A percentile compares a stretch with the other conserved stretches of the same genome.
phyloP scores from a whole-genome alignment of 1,140 invertebrate genomes.

The Magallana angulata region DNA sequence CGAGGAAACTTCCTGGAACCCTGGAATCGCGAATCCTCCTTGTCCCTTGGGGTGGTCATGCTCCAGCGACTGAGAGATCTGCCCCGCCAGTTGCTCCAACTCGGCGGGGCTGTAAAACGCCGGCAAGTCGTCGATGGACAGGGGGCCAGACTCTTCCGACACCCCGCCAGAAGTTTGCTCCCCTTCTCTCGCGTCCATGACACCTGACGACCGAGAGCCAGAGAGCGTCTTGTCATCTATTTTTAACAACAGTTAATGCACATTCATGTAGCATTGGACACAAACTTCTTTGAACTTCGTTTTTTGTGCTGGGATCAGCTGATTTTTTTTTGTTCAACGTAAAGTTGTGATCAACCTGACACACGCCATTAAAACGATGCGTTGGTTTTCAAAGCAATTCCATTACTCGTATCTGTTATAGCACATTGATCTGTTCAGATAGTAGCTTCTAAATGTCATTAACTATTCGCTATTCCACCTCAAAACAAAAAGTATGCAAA shows the following conservation, averaged over 20 bases:
- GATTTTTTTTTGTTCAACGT: background rate
- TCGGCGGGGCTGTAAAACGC: slow-evolving; percentile 2
- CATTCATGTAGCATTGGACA: background rate
- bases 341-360: background rate
- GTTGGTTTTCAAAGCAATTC: background rate
- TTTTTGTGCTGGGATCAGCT: background rate
- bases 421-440: background rate
- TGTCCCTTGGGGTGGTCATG: background rate
- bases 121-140: slow-evolving; percentile 18
- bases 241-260: background rate
- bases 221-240: slow-evolving; percentile 14
- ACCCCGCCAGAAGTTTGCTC: background rate
- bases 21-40: background rate
- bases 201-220: slow-evolving; percentile 3
- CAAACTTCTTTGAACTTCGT: background rate
- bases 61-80: slow-evolving; percentile 13
- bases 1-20: background rate
- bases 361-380: background rate
- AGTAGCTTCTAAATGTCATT: background rate
- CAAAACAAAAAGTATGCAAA: slow-evolving; percentile 35
- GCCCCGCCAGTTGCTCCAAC: slow-evolving; percentile 18
- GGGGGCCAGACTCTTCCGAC: background rate
- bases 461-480: background rate
- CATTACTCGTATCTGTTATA: background rate
- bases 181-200: slow-evolving; percentile 2